Conservation (phyloP, 2,113 vertebrate genomes). For the Mesitornis unicolor region DNA sequence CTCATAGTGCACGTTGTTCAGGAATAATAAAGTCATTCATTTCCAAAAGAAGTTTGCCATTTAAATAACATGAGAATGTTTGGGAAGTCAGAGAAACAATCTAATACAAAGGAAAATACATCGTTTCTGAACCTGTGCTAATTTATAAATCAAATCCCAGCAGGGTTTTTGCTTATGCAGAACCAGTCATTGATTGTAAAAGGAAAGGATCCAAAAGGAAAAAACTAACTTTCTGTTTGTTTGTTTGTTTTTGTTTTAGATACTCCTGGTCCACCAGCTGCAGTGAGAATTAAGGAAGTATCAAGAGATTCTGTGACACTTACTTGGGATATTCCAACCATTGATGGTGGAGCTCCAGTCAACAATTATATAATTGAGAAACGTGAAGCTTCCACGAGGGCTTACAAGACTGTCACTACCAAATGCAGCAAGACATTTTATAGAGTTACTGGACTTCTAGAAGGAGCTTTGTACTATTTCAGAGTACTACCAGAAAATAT, state of each 20-base stretch:
- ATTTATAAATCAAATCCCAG: background rate
- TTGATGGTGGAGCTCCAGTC: conserved; percentile 94
- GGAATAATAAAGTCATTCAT: background rate
- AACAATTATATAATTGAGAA: conserved; percentile 95
- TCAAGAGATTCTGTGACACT: conserved; percentile 89
- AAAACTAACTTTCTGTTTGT: too few relatives aligned
- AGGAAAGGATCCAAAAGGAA: background rate
- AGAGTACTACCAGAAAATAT: conserved; percentile 96
- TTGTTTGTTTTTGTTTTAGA: conserved; percentile 71
- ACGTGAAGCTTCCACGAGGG: conserved; percentile 96
- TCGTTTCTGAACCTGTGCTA: background rate
- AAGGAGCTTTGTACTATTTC: conserved; percentile 96
- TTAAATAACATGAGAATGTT: background rate
- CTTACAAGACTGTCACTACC: conserved; percentile 93
- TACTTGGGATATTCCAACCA: conserved; percentile 90
- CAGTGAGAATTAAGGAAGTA: conserved; percentile 90
- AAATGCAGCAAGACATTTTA: conserved; percentile 95
- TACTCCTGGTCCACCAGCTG: conserved; percentile 91
- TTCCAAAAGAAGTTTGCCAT: background rate
- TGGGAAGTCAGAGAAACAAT: background rate
- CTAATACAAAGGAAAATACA: background rate
- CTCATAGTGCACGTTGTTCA: background rate
- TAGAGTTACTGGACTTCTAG: conserved; percentile 86
- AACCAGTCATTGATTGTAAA: background rate
- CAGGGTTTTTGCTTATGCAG: background rate